Conservation (phyloP, 1,140 invertebrate genomes). For the Danaus plexippus region DNA sequence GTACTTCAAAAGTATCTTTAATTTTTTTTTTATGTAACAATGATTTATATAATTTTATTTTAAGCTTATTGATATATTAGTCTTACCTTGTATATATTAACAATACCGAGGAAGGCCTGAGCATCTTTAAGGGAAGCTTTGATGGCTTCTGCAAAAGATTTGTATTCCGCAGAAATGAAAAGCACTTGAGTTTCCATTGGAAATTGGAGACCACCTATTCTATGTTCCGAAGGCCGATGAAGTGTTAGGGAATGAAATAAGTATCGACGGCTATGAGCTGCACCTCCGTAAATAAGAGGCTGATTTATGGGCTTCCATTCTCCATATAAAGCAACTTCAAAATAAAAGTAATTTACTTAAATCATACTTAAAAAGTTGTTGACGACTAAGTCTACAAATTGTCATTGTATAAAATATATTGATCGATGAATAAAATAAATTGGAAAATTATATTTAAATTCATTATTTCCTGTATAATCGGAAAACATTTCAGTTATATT, state of each 20-base stretch:
- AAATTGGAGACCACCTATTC: slow-evolving; percentile 33
- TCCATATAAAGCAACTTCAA: slow-evolving; percentile 40
- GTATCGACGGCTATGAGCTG: slow-evolving; percentile 45
- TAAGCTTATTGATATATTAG: neutral
- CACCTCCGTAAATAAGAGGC: slow-evolving; percentile 45
- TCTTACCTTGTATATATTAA: slow-evolving; percentile 43
- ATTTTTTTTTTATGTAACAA: too few species aligned
- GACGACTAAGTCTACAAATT: slow-evolving; percentile 1
- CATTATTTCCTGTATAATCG: too few species aligned
- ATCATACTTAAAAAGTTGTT: neutral
- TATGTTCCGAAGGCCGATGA: slow-evolving; percentile 49
- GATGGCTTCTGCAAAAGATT: slow-evolving; percentile 29
- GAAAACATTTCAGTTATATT: too few species aligned
- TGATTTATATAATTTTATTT: too few species aligned
- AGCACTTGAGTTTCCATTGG: slow-evolving; percentile 44
- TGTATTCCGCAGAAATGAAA: slow-evolving; percentile 44
- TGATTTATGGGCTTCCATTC: slow-evolving; percentile 28
- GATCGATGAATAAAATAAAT: neutral
- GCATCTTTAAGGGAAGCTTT: slow-evolving; percentile 30
- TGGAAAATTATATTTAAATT: too few species aligned
- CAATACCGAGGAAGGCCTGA: slow-evolving; percentile 36
- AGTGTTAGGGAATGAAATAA: slow-evolving; percentile 44
- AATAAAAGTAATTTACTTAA: slow-evolving; percentile 1
- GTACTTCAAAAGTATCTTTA: too few species aligned
- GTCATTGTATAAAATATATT: too few species aligned